Evolutionary conservation across 35 echinoderm and acorn worm genomes (phyloP).

Genomic region (Diadema setosum): DNA sequence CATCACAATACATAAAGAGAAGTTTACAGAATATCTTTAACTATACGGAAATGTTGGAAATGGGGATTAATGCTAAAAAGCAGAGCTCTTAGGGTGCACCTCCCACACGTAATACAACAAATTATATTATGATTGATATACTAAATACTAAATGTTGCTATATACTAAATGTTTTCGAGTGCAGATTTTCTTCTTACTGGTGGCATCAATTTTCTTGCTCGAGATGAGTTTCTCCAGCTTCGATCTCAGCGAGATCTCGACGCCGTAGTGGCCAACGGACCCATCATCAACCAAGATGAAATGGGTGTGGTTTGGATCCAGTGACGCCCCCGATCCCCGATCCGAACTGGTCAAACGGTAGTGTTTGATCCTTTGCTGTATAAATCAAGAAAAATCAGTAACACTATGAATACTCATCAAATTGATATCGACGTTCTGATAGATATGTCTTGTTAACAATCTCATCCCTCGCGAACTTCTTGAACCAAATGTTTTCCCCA

Average conservation of each 20-base stretch:
- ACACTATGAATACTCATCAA: background rate
- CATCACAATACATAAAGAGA: no score
- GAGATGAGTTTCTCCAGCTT: conserved; percentile 82
- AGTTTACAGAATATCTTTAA: no score
- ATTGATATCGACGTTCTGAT: background rate
- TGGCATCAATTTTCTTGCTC: conserved; percentile 43
- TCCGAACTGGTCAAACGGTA: conserved; percentile 71
- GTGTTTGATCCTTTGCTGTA: conserved; percentile 39
- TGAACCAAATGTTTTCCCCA: no score
- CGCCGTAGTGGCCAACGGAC: conserved; percentile 61
- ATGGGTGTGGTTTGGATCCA: conserved; percentile 91
- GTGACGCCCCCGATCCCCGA: conserved; percentile 26
- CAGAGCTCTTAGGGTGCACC: no score
- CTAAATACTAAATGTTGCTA: no score
- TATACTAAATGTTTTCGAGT: no score
- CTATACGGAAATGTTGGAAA: no score
- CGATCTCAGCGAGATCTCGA: conserved; percentile 68
- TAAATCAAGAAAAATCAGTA: background rate
- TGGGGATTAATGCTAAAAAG: no score
- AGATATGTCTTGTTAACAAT: background rate
- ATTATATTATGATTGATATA: no score
- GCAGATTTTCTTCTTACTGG: conserved; percentile 64
- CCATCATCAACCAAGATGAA: conserved; percentile 92
- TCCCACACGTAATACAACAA: no score
- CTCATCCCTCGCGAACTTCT: no score